Conservation (phyloP, 30 jellyfish, hydroid and myxozoan species). For the Hydractinia symbiolongicarpus region DNA sequence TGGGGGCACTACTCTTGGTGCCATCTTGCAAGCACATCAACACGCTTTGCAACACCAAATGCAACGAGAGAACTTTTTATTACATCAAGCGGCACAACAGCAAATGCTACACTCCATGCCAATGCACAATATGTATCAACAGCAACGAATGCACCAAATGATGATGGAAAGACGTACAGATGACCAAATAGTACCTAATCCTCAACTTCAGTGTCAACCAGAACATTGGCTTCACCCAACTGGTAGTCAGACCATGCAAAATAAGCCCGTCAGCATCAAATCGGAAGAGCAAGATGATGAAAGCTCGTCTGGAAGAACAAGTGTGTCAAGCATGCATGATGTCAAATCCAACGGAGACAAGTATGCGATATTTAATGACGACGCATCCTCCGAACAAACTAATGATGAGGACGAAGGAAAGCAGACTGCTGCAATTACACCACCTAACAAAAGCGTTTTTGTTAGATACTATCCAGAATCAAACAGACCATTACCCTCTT, state of each 20-base stretch:
- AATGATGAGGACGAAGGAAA: conserved; percentile 12
- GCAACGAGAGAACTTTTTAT: conserved; percentile 41
- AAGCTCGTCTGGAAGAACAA: conserved; percentile 6
- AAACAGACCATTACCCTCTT: conserved; percentile 34
- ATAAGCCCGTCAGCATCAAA: background rate
- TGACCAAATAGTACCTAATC: conserved; percentile 43
- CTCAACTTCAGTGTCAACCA: conserved; percentile 28
- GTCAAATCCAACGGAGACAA: background rate
- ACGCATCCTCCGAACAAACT: background rate
- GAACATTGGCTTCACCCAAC: conserved; percentile 30
- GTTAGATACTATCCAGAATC: conserved; percentile 36
- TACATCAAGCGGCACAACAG: conserved; percentile 29
- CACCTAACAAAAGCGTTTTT: conserved; percentile 33
- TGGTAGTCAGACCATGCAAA: background rate
- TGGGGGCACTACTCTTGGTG: conserved; percentile 44
- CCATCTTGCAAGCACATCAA: conserved; percentile 44
- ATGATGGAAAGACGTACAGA: conserved; percentile 28
- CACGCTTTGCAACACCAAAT: conserved; percentile 49
- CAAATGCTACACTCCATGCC: conserved; percentile 34
- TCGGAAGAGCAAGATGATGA: conserved; percentile 6
- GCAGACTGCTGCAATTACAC: conserved; percentile 1
- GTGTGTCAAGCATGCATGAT: conserved; percentile 14
- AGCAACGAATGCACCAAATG: conserved; percentile 22
- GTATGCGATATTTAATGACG: conserved; percentile 34
- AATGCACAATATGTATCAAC: conserved; percentile 25